Percentiles rank a stretch among this genome's conserved stretches.
These are phyloP conservation scores for Macrotus californicus DNA, from an alignment of 2,113 vertebrate genomes.

Conservation along the genomic window DNA sequence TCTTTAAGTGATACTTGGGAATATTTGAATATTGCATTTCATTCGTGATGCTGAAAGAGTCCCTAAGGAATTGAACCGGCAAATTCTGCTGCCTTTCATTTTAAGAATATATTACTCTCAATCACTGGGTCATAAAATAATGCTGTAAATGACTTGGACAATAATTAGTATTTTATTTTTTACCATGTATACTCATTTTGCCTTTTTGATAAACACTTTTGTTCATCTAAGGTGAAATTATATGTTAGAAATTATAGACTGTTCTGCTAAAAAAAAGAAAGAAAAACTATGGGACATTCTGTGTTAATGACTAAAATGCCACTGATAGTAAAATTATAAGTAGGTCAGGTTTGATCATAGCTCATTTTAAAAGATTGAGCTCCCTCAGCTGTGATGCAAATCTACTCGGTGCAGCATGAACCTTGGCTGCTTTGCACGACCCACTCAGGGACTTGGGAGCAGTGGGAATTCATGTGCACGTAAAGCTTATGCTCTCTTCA, in stretches of 20 bases:
- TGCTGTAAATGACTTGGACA: not conserved
- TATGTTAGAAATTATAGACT: not conserved
- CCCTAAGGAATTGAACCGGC: not conserved
- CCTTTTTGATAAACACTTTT: not conserved
- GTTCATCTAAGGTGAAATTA: not conserved
- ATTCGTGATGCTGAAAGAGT: not conserved
- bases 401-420: not conserved
- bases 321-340: not conserved
- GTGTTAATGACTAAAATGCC: not conserved
- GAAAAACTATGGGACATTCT: not conserved
- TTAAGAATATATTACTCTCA: not conserved
- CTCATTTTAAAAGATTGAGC: not conserved
- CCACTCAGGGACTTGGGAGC: rapidly evolving
- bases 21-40: not conserved
- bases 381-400: not conserved
- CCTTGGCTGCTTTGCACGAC: not conserved
- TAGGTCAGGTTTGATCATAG: not conserved
- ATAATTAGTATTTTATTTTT: not conserved
- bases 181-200: not conserved
- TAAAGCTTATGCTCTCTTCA: not conserved
- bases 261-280: not conserved
- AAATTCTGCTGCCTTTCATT: not conserved
- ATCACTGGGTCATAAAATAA: not conserved
- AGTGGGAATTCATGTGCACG: rapidly evolving
- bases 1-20: not conserved